Conservation (phyloP, 2,888 invertebrate genomes). For the Chydorus sphaericus region DNA sequence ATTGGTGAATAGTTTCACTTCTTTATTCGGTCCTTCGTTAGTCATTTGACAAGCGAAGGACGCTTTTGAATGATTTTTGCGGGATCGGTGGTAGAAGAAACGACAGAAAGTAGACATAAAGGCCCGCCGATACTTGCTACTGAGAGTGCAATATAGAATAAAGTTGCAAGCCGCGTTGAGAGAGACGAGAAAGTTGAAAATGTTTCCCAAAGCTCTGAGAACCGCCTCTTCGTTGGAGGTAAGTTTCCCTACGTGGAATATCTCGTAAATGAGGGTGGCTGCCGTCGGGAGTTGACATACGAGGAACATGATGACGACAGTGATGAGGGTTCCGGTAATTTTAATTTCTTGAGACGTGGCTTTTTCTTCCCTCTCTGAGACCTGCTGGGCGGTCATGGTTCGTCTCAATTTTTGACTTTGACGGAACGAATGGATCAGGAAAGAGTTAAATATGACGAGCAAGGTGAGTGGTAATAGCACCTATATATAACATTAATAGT, state of each 20-base stretch:
- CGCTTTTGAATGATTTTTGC: no score
- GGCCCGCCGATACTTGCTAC: constrained; percentile 53
- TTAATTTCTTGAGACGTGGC: constrained; percentile 42
- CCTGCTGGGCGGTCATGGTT: constrained; percentile 33
- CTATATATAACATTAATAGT: no score
- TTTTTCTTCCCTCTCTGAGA: constrained; percentile 7
- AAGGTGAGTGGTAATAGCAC: constrained; percentile 46
- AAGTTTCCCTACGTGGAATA: constrained; percentile 24
- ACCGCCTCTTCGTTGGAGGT: constrained; percentile 28
- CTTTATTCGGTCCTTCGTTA: no score
- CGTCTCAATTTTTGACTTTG: constrained; percentile 38
- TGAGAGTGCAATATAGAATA: constrained; percentile 58
- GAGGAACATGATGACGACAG: constrained; percentile 59
- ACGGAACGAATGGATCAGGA: constrained; percentile 48
- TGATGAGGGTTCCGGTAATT: constrained; percentile 59
- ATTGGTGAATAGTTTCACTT: no score
- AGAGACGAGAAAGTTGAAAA: constrained; percentile 52
- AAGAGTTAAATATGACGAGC: constrained; percentile 54
- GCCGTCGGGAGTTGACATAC: constrained; percentile 58
- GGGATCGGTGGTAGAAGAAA: constrained; percentile 5
- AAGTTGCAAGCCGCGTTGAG: constrained; percentile 63
- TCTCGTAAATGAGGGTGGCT: constrained; percentile 38
- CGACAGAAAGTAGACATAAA: constrained; percentile 25
- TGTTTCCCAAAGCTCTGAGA: constrained; percentile 44
- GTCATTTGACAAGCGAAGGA: no score